Conservation (phyloP, 2,888 invertebrate genomes). For the Mythimna ferrago region DNA sequence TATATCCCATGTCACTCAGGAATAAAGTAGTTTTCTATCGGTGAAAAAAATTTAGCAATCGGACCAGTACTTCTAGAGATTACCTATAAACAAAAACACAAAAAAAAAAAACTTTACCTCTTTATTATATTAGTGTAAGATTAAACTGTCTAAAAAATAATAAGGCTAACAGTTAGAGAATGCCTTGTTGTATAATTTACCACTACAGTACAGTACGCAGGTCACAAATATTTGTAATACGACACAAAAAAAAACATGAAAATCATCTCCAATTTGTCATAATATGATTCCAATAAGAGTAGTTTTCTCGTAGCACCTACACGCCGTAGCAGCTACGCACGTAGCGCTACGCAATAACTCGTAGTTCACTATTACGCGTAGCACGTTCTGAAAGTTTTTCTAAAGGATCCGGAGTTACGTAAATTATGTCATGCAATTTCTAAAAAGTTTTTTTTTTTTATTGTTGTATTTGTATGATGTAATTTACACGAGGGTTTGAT, state of each 20-base stretch:
- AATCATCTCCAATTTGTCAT: background rate
- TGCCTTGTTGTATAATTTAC: too few relatives aligned
- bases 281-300: conserved; percentile 49
- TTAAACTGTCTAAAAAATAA: too few relatives aligned
- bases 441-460: conserved; percentile 7
- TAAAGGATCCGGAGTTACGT: conserved; percentile 12
- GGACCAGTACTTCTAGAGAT: too few relatives aligned
- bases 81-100: too few relatives aligned
- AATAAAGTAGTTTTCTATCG: too few relatives aligned
- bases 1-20: too few relatives aligned
- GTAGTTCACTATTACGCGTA: conserved; percentile 22
- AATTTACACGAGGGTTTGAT: background rate
- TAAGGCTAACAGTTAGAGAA: too few relatives aligned
- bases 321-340: conserved; percentile 46
- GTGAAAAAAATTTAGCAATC: too few relatives aligned
- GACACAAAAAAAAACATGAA: too few relatives aligned
- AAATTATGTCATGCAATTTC: background rate
- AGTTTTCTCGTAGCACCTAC: conserved; percentile 4
- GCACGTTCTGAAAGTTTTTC: conserved; percentile 21
- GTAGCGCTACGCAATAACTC: conserved; percentile 56
- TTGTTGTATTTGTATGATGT: conserved; percentile 4
- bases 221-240: background rate
- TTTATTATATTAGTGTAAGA: too few relatives aligned
- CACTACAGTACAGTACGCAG: too few relatives aligned
- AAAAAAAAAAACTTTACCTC: too few relatives aligned